Percentiles rank a stretch among this genome's conserved stretches.
Conservation (phyloP, 2,888 invertebrate species). For the Campoplex capitator region DNA sequence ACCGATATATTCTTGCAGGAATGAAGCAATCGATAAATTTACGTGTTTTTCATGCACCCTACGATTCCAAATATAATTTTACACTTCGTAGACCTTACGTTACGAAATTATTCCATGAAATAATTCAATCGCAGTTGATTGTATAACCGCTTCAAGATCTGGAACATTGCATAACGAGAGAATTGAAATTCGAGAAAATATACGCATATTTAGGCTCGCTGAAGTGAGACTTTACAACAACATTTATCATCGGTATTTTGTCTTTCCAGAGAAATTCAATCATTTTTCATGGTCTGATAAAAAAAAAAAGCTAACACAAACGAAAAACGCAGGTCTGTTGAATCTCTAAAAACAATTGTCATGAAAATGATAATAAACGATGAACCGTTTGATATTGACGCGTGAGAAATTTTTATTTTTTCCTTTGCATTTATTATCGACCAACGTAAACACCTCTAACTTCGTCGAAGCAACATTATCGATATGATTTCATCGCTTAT, state of each 20-base stretch:
- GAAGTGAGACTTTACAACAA: not conserved
- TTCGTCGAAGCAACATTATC: not conserved
- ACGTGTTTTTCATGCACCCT: not conserved
- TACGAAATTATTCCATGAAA: not conserved
- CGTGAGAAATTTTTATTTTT: not conserved
- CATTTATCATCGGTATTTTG: not conserved
- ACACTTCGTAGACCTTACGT: not conserved
- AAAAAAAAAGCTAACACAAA: not conserved
- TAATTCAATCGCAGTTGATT: not conserved
- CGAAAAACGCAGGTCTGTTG: not conserved
- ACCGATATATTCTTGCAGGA: not conserved
- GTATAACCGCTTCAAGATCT: not conserved
- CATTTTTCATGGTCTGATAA: not conserved
- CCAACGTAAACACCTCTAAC: not conserved
- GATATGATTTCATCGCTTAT: not conserved
- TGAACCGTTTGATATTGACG: not conserved
- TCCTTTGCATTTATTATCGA: not conserved
- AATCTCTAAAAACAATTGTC: not conserved
- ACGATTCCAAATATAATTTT: not conserved
- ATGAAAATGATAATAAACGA: not conserved
- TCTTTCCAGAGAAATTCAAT: not conserved
- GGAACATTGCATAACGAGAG: not conserved
- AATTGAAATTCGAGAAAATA: not conserved
- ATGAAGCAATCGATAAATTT: not conserved
- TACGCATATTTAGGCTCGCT: not conserved